Base-by-base conservation (phyloP, 64 coral and sea anemone genomes). In the Stichodactyla mertensii region DNA sequence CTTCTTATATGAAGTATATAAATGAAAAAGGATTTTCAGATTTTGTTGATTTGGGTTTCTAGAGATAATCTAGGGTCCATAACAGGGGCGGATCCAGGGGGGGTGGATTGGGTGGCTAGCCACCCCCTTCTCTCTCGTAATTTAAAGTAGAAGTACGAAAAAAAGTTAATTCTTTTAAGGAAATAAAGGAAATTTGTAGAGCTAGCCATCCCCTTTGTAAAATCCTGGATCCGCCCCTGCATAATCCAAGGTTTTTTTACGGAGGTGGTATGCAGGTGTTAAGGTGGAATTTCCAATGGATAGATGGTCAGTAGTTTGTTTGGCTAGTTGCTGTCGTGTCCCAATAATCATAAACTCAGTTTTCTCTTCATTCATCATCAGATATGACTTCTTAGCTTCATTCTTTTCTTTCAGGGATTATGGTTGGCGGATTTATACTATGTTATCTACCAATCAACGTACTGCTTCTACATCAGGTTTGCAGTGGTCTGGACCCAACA, bases 391-490 rank as follows among this genome's bases (percentile, higher is more conserved):
- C 24, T 31, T 74, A 28, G n/a, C 4, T 22, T 74, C 7, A 3
- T 67, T 52, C 51, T 90, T 24, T 16, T 61, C 78, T 86, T 90
- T 9, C 52, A 91, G 90, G 84, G 14, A 80, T 91, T 27, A 85
- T 87, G 85, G 70, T 91, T 86, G 90, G 85, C 52, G 85, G 62
- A 20, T 91, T 91, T 71, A 60, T 87, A 52, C 7, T 64, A 31
- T 91, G 90, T 45, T 87, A 91, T 87, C 77, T 91, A 10, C 90
- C 90, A 57, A 82, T 91, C 31, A 80, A 87, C 5, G 59, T 83
- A 7, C 23, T 85, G 55, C 23, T 60, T 15, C 57, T 85, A 57
- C 54, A 55, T 16, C 83, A 85, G 14, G 83, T 36, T 60, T 36
- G 12, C 9, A 6, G 22, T 51, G 57, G 23, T 24, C 83, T 55